Evolutionary conservation across 1,140 invertebrate species (phyloP), one percentile per base, ranked within the genome.

Genomic region (Philaenus spumarius): DNA sequence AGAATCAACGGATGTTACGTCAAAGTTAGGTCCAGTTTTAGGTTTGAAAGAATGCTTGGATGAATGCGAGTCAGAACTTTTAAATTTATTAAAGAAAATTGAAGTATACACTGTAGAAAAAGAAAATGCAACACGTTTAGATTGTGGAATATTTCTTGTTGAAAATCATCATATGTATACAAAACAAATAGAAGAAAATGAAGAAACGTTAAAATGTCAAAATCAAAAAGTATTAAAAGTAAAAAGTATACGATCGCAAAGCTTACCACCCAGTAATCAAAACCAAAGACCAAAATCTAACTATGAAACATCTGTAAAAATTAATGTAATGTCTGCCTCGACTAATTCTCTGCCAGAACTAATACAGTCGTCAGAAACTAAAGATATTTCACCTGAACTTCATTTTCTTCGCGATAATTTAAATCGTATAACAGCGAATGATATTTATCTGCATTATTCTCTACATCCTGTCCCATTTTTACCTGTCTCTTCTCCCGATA

Each of bases 81-180:
- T 73, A 2, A 58, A 69, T 55, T 64, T 62, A 61, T 59, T 79
- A 59, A 67, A 73, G 6, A 72, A 73, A 55, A 71, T 79, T 60
- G 68, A 71, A 12, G 67, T 57, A 26, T 61, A 74, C 20, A 75
- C 76, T 61, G 61, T 66, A 43, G 72, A 65, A n/a, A 66, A 60
- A 34, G 60, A 64, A 39, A 23, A 50, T 17, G 54, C 58, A 48
- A 73, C 70, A 26, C 73, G 76, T 65, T 68, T 74, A 62, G 77
- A 77, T 59, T 76, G 75, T 55, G 77, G 77, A 15, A 78, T 79
- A 55, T 75, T 73, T 64, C 70, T 78, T 37, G 69, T 79, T 24
- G 76, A 77, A 54, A 79, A 79, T 60, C 71, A 72, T 51, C 77
- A 74, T 67, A 64, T 35, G 3, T 11, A 43, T 7, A 45, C 30